Evolutionary conservation across 2,888 invertebrate species (phyloP).

Genomic region (Nebria salina): DNA sequence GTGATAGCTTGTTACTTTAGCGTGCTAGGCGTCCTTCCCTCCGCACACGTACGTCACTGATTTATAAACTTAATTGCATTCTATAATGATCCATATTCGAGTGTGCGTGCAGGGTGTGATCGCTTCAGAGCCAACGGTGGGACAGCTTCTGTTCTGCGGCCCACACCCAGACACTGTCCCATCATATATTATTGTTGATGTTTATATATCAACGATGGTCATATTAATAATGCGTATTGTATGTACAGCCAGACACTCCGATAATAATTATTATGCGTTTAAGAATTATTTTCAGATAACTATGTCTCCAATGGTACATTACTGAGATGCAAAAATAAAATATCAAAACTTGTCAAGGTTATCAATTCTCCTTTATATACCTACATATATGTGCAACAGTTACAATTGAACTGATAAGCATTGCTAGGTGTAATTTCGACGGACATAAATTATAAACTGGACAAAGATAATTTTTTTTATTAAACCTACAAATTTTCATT

Average conservation of each 20-base stretch:
- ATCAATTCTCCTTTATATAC: too few species aligned
- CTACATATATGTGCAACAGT: too few species aligned
- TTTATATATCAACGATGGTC: constrained; percentile 43
- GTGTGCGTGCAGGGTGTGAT: constrained; percentile 13
- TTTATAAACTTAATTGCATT: constrained; percentile 42
- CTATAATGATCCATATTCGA: constrained; percentile 25
- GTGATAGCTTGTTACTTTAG: constrained; percentile 44
- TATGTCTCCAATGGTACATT: not conserved
- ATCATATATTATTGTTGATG: constrained; percentile 45
- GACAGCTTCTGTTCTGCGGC: constrained; percentile 15
- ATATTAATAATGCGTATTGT: constrained; percentile 33
- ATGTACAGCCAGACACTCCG: not conserved
- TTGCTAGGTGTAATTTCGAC: too few species aligned
- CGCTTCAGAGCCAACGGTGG: constrained; percentile 6
- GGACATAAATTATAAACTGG: too few species aligned
- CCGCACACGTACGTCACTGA: constrained; percentile 26
- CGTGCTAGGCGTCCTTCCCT: constrained; percentile 30
- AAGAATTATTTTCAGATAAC: not conserved
- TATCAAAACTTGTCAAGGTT: too few species aligned
- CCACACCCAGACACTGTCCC: constrained; percentile 27
- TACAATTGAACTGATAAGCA: too few species aligned
- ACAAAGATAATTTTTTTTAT: too few species aligned
- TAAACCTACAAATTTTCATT: too few species aligned
- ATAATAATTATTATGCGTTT: not conserved
- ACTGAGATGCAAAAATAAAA: too few species aligned